phyloP scores from a whole-genome alignment of 2,113 vertebrate species.

The Otus sunia region DNA sequence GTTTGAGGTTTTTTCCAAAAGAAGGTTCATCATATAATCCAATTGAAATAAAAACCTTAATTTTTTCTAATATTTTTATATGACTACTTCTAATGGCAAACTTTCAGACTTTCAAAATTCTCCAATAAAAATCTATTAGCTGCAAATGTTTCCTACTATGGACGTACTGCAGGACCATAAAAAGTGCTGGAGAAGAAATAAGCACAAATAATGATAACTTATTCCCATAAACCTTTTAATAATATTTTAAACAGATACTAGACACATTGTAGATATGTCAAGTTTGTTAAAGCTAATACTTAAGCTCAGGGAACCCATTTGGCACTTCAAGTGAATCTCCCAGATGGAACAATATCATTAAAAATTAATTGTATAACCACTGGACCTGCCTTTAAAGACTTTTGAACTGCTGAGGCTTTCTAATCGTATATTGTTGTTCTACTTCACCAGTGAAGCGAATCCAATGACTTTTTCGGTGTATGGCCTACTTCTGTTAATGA shows the following conservation, averaged over 20 bases:
- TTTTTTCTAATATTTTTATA: neutral
- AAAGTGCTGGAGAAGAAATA: neutral
- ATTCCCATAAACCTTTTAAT: slow-evolving; percentile 17
- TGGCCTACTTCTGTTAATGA: slow-evolving; percentile 58
- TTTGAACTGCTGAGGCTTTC: slow-evolving; percentile 70
- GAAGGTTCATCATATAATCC: neutral
- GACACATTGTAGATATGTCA: neutral
- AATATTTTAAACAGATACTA: slow-evolving; percentile 26
- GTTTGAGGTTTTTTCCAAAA: neutral
- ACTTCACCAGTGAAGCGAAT: slow-evolving; percentile 68
- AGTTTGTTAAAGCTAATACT: slow-evolving; percentile 59
- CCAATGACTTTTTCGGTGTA: slow-evolving; percentile 33
- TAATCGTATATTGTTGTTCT: slow-evolving; percentile 64
- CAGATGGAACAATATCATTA: slow-evolving; percentile 73
- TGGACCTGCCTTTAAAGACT: slow-evolving; percentile 69
- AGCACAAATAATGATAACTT: neutral
- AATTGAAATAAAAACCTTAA: neutral
- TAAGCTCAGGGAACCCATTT: slow-evolving; percentile 54
- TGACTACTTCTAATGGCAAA: neutral
- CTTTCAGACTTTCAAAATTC: neutral
- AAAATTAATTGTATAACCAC: slow-evolving; percentile 75
- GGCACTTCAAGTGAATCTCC: slow-evolving; percentile 59
- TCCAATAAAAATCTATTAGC: neutral
- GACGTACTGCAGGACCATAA: neutral
- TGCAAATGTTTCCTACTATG: neutral